Percentiles rank a stretch among this genome's conserved stretches.
phyloP scores from a whole-genome alignment of 35 echinoderm and acorn worm genomes.

The Ophioderma brevispina region DNA sequence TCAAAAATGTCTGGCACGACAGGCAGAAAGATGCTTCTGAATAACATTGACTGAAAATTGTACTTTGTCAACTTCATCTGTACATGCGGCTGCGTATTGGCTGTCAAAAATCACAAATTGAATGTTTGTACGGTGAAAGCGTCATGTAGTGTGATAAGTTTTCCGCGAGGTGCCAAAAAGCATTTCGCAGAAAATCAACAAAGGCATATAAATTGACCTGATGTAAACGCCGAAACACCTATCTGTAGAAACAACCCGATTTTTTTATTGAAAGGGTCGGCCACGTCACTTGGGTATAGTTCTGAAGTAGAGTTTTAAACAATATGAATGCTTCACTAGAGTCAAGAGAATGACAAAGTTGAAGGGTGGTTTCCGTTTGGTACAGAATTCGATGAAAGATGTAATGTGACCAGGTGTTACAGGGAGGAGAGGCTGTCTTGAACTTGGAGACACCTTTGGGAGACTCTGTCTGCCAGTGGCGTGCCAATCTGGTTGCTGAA shows the following conservation, averaged over 20 bases:
- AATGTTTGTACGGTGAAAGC: too few species aligned
- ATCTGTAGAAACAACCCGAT: not conserved
- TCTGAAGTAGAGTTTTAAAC: not conserved
- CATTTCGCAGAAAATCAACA: not conserved
- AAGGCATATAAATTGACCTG: not conserved
- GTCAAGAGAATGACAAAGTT: not conserved
- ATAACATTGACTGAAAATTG: not conserved
- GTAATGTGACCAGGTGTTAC: not conserved
- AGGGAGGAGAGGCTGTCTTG: not conserved
- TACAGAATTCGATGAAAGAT: not conserved
- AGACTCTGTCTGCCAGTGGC: not conserved
- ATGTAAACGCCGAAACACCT: too few species aligned
- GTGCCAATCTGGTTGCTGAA: not conserved
- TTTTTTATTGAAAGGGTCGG: too few species aligned
- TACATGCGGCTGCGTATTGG: not conserved
- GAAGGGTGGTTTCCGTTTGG: conserved; percentile 12
- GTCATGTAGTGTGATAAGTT: too few species aligned
- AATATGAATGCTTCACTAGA: not conserved
- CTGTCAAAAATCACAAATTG: too few species aligned
- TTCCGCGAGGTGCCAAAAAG: too few species aligned
- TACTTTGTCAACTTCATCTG: not conserved
- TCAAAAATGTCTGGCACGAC: not conserved
- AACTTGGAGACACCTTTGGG: not conserved
- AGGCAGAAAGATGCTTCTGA: not conserved
- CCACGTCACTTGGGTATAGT: not conserved